Base-by-base conservation (phyloP, 2,888 invertebrate genomes). In the Trachelus stipa region DNA sequence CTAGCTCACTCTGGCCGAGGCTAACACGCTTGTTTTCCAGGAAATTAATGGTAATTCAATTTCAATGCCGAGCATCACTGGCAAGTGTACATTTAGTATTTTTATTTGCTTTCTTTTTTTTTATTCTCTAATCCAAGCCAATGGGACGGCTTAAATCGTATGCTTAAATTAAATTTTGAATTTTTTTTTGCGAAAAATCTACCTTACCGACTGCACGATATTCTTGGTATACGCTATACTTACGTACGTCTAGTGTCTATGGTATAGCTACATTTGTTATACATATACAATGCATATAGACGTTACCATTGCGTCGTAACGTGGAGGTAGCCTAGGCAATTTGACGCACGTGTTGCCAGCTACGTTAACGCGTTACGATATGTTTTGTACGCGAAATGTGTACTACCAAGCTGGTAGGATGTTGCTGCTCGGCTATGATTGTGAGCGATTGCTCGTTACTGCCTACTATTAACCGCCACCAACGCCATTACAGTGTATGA, bases 391-490 rank as follows among this genome's bases (percentile, higher is more conserved):
- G 71, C 71, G 30, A 11, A 30, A 71, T 23, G 71, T 34, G 2
- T 33, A 23, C 71, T 23, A 23, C 11, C 31, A 23, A 12, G 2
- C 71, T 34, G 11, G 30, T 23, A 71, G 34, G 23, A 33, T 71
- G 71, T 11, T 15, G 71, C 71, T 34, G 71, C 34, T 34, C 37
- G 74, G 23, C 74, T 84, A 84, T 84, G 83, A 83, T 83, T 82
- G 82, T 78, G 82, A 74, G 34, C 74, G 74, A 85, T 85, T 81
- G 83, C 79, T 82, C 80, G 80, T 85, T 82, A 84, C 75, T 80
- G 77, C 76, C 76, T 34, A 75, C 78, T 83, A 79, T 85, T 85
- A 81, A 83, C 80, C 79, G 76, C 73, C 76, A 79, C 75, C 78
- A 77, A 80, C 73, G 56, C 11, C 35, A 76, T 69, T 76, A 33